A percentile compares a stretch with the other conserved stretches of the same genome.
Evolutionary conservation across 2,888 invertebrate genomes (phyloP).

Genomic region (Stegana nigrithorax): DNA sequence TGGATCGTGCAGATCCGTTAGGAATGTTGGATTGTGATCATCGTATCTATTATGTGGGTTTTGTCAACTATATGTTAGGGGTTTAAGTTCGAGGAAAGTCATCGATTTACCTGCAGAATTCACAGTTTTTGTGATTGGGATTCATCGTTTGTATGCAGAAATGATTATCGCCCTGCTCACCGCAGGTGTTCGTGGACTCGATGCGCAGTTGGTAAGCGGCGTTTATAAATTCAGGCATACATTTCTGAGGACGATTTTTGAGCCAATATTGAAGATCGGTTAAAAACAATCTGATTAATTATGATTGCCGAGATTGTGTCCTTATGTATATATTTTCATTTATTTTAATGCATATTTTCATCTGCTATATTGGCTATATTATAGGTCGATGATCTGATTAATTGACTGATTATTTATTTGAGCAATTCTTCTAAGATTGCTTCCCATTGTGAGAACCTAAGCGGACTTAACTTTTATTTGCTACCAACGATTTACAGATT

Average conservation of each 20-base stretch:
- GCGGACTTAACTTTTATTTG: no score
- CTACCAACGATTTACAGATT: no score
- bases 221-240: constrained; percentile 96
- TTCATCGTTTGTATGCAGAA: constrained; percentile 94
- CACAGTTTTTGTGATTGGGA: constrained; percentile 81
- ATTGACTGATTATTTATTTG: no score
- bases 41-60: constrained; percentile 62
- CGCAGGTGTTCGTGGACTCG: constrained; percentile 97
- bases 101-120: constrained; percentile 75
- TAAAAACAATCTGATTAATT: no score
- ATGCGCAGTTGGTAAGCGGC: constrained; percentile 91
- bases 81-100: not conserved
- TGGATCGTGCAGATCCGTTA: constrained; percentile 93
- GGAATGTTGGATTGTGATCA: constrained; percentile 78
- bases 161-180: constrained; percentile 80
- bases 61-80: not conserved
- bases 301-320: no score
- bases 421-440: no score
- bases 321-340: no score
- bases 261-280: no score
- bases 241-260: constrained; percentile 80
- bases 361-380: no score
- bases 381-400: no score
- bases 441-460: no score
- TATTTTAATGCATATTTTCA: no score